phyloP scores from a whole-genome alignment of 2,888 invertebrate species.

The Eretmocerus hayati region DNA sequence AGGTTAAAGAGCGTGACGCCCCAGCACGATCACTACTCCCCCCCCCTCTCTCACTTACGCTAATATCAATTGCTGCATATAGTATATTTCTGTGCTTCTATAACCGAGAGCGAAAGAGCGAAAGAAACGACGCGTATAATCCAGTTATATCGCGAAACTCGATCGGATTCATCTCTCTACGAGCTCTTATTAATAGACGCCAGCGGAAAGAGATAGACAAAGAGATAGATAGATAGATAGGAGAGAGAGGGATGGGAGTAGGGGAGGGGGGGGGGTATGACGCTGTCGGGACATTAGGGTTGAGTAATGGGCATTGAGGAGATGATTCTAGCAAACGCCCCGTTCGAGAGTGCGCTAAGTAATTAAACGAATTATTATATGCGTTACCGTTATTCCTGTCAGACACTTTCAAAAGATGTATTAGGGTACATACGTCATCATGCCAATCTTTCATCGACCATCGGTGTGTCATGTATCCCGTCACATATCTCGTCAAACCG shows the following conservation, averaged over 20 bases:
- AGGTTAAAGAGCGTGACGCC: slow-evolving; percentile 40
- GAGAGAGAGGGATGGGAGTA: too few relatives aligned
- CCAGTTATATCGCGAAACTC: slow-evolving; percentile 13
- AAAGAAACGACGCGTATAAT: slow-evolving; percentile 8
- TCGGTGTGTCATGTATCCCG: too few relatives aligned
- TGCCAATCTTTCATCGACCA: too few relatives aligned
- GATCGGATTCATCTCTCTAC: slow-evolving; percentile 14
- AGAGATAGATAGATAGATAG: too few relatives aligned
- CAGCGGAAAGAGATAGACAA: too few relatives aligned
- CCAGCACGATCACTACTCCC: slow-evolving; percentile 16
- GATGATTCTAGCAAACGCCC: neutral
- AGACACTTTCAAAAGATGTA: too few relatives aligned
- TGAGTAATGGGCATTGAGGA: neutral
- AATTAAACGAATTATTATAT: neutral
- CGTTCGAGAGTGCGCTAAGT: neutral
- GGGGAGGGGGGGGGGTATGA: slow-evolving; percentile 6
- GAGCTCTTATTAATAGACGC: slow-evolving; percentile 8
- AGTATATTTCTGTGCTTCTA: neutral
- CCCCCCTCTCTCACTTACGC: neutral
- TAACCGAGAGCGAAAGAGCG: neutral
- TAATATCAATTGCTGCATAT: neutral
- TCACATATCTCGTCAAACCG: too few relatives aligned
- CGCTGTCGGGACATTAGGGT: neutral
- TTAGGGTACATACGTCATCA: too few relatives aligned
- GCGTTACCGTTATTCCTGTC: neutral